A percentile compares a stretch with the other conserved stretches of the same genome.
Evolutionary conservation across 2,888 invertebrate species (phyloP).

Genomic region (Ceraclea dissimilis): DNA sequence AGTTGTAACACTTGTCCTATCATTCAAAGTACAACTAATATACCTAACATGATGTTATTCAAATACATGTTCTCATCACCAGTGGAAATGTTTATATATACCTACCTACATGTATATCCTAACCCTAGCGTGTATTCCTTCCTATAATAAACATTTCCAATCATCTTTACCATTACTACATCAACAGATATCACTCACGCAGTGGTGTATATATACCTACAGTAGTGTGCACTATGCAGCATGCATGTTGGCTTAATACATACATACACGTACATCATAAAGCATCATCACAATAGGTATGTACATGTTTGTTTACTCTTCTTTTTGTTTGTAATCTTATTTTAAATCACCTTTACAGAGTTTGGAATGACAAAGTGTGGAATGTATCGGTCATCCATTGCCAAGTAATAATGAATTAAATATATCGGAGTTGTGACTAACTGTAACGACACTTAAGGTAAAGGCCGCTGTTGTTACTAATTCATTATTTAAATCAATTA

Average conservation of each 20-base stretch:
- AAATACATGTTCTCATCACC: no score
- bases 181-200: no score
- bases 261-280: background rate
- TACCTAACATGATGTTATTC: background rate
- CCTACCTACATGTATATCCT: no score
- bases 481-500: conserved; percentile 1
- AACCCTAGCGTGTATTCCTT: no score
- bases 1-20: background rate
- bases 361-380: conserved; percentile 19
- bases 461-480: conserved; percentile 20
- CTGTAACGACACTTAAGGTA: conserved; percentile 13
- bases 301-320: conserved; percentile 18
- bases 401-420: conserved; percentile 15
- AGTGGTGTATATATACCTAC: no score
- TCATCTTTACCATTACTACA: no score
- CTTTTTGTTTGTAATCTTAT: conserved; percentile 21
- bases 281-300: conserved; percentile 12
- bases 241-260: background rate
- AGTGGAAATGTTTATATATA: no score
- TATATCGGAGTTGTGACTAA: conserved; percentile 18
- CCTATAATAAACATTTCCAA: no score
- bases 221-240: no score
- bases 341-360: conserved; percentile 23
- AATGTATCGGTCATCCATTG: conserved; percentile 13
- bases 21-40: background rate